Percentiles rank a stretch among this genome's conserved stretches.
These are phyloP conservation scores for Scaptomyza polygonia DNA, from an alignment of 2,888 invertebrate genomes.

Conservation along the genomic window DNA sequence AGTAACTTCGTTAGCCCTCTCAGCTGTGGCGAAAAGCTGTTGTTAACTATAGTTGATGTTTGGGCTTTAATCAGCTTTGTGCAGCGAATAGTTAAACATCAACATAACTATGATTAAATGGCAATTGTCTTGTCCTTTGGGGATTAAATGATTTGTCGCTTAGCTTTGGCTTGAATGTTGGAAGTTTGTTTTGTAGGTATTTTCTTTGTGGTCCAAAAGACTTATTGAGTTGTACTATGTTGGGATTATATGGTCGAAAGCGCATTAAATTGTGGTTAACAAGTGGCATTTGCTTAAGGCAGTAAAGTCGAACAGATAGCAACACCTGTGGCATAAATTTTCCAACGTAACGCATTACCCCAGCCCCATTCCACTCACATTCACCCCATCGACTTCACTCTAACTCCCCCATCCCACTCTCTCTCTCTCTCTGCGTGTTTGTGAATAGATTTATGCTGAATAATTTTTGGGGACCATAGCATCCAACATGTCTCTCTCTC, in stretches of 20 bases:
- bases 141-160: too few relatives aligned
- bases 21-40: background rate
- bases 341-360: background rate
- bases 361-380: background rate
- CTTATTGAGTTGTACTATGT: slow-evolving; percentile 45
- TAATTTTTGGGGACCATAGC: slow-evolving; percentile 52
- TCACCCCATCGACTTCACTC: background rate
- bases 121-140: too few relatives aligned
- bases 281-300: slow-evolving; percentile 22
- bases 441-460: slow-evolving; percentile 72
- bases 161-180: too few relatives aligned
- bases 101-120: too few relatives aligned
- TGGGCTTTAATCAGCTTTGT: slow-evolving; percentile 5
- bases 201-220: background rate
- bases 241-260: slow-evolving; percentile 30
- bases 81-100: slow-evolving; percentile 1
- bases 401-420: background rate
- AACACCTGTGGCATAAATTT: slow-evolving; percentile 73
- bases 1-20: slow-evolving; percentile 5
- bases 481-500: slow-evolving; percentile 8
- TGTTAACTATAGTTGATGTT: slow-evolving; percentile 5
- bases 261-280: slow-evolving; percentile 60
- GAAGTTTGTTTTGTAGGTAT: too few relatives aligned
- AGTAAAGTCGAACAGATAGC: slow-evolving; percentile 23
- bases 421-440: slow-evolving; percentile 28